phyloP scores from a whole-genome alignment of 1,140 invertebrate genomes.

The Lasaia peninsularis region DNA sequence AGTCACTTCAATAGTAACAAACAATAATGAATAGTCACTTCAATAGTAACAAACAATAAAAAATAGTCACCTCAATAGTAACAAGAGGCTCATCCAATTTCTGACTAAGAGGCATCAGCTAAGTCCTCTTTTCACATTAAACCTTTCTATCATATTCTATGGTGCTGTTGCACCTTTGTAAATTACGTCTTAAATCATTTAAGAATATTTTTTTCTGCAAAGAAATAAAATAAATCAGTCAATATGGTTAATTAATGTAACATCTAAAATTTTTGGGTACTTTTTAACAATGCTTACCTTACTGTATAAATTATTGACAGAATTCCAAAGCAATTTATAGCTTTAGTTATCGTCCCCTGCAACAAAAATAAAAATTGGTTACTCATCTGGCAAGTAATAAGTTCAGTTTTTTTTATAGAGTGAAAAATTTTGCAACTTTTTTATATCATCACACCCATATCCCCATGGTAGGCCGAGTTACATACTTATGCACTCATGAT shows the following conservation, averaged over 20 bases:
- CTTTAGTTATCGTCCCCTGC: background rate
- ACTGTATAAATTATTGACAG: constrained; percentile 2
- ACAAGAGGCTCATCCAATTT: constrained; percentile 77
- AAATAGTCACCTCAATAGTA: constrained; percentile 72
- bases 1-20: too few species aligned
- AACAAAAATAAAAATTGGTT: constrained; percentile 6
- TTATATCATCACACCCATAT: too few species aligned
- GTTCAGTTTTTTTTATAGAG: too few species aligned
- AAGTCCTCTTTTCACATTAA: constrained; percentile 65
- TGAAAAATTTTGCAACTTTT: too few species aligned
- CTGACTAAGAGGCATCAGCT: constrained; percentile 78
- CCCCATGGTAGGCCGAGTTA: too few species aligned
- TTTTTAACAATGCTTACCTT: constrained; percentile 1
- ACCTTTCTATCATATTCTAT: constrained; percentile 72
- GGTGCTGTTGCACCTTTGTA: constrained; percentile 65
- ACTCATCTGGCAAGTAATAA: too few species aligned
- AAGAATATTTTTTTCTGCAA: constrained; percentile 42
- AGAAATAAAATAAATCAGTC: constrained; percentile 19
- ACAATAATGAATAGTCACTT: too few species aligned
- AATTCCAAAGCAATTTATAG: background rate
- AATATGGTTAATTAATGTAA: background rate
- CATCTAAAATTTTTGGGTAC: background rate
- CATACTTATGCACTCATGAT: too few species aligned
- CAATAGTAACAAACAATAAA: constrained; percentile 31
- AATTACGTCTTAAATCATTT: constrained; percentile 53